Conservation (phyloP, 2,113 vertebrate genomes). For the Tursiops truncatus region DNA sequence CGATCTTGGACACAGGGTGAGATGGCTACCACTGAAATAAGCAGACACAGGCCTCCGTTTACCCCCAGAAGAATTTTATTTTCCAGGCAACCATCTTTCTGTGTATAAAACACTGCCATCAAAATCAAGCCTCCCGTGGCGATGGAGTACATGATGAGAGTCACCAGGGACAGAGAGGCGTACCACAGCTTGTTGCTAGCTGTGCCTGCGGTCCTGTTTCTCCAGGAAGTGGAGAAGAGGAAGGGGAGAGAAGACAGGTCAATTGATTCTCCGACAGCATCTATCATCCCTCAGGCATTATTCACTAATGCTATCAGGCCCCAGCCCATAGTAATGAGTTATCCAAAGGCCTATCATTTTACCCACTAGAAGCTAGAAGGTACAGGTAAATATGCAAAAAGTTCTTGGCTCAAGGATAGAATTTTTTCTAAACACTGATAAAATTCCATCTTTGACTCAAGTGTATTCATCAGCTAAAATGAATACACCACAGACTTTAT, state of each 20-base stretch:
- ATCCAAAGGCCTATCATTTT: neutral
- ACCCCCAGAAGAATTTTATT: conserved; percentile 95
- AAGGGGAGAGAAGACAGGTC: conserved; percentile 15
- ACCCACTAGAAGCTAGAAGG: neutral
- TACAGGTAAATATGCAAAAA: neutral
- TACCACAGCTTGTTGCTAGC: conserved; percentile 93
- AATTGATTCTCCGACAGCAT: neutral
- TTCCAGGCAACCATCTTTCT: conserved; percentile 87
- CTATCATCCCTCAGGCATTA: neutral
- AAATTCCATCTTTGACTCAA: neutral
- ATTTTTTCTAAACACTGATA: neutral
- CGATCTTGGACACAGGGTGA: conserved; percentile 93
- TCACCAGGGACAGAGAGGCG: conserved; percentile 91
- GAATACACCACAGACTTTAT: neutral
- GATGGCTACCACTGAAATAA: conserved; percentile 93
- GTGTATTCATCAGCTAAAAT: neutral
- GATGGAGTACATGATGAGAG: conserved; percentile 90
- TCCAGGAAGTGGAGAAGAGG: neutral
- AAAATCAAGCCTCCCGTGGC: conserved; percentile 90
- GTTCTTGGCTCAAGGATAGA: neutral
- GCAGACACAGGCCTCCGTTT: conserved; percentile 91
- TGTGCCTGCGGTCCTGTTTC: conserved; percentile 91
- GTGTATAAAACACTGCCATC: conserved; percentile 93
- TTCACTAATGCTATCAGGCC: neutral
- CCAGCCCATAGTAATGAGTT: accelerated